Base-by-base conservation (phyloP, 2,888 invertebrate species). In the Gerosis bhagava region DNA sequence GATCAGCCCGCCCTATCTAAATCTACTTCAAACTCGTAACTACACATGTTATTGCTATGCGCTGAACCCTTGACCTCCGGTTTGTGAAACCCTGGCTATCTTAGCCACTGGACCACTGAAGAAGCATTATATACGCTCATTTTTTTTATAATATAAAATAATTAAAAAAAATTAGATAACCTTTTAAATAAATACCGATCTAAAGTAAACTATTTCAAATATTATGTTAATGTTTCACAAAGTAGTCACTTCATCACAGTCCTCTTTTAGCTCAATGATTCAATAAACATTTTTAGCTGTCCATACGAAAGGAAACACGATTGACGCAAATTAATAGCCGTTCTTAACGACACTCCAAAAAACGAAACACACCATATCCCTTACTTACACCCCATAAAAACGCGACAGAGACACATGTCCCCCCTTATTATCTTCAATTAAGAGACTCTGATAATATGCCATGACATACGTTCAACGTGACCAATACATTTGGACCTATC, bases 401-500 rank as follows among this genome's bases (percentile, higher is more conserved):
- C 79, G 76, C 73, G 87, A 84, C 86, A 81, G 77, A 86, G 87
- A 86, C 83, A 86, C 76, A 86, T 86, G 84, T 82, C 83, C 77
- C 69, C 78, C 77, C 83, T 81, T 83, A 86, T 86, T 86, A 87
- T 87, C 83, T 83, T 86, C 87, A 87, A 87, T 87, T 87, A 87
- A 84, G 86, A 83, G 77, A 70, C 78, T 70, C 77, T 71, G 84
- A 86, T 86, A 87, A 83, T 82, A 72, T 75, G 73, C 74, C 77
- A 76, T 81, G 84, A 82, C 84, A 81, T 83, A 83, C 78, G 78
- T 70, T 62, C 63, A 70, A 73, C 61, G 50, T 53, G 57, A 57
- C 76, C 76, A 73, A 28, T 26, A 15, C 45, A 53, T 51, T 29
- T 37, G 54, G 80, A 74, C 53, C 77, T 50, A 26, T 37, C 24